Base-by-base conservation (phyloP, 2,113 vertebrate genomes). In the Nycticebus coucang region DNA sequence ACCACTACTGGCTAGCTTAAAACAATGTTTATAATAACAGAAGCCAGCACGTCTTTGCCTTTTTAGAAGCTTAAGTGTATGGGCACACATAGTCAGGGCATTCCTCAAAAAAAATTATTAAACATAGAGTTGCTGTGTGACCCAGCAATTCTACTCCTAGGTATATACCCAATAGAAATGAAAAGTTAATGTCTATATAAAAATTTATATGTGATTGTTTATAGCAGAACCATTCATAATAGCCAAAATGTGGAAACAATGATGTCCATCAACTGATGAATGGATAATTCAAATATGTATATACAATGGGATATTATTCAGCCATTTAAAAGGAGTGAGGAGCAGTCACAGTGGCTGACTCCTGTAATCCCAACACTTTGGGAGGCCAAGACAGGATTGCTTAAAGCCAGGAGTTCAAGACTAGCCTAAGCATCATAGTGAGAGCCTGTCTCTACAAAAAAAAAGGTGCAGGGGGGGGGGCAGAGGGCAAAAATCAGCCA, bases 61-160 rank as follows among this genome's bases (percentile, higher is more conserved):
- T 64, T 94, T 87, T 80, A 88, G 62, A 92, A 33, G 22, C n/a
- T 24, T 59, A 50, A 59, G 35, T 55, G 11, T 5, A n/a, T 26
- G 12, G 24, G 13, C 24, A 50, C 1, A 28, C 41, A 55, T 11
- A 57, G 55, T 75, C 4, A 86, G 24, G 5, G 33, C 57, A 10
- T 66, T 86, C 68, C 85, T 96, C 22, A 53, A 19, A 92, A 92
- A 93, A 79, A 37, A 50, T 50, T 50, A 50, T 72, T 71, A 72
- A 37, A 55, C 24, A 72, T 18, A 90, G 17, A 85, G 28, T n/a
- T 87, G 78, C 26, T 22, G 12, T 68, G 24, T 92, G 35, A 68
- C 53, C 41, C 14, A 83, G 53, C n/a, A 78, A 0, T 88, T 90
- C 45, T 8, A 72, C 3, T 68, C 37, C 6, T 71, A 24, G 28